phyloP scores from a whole-genome alignment of 2,113 vertebrate species.

The Prietella phreatophila region DNA sequence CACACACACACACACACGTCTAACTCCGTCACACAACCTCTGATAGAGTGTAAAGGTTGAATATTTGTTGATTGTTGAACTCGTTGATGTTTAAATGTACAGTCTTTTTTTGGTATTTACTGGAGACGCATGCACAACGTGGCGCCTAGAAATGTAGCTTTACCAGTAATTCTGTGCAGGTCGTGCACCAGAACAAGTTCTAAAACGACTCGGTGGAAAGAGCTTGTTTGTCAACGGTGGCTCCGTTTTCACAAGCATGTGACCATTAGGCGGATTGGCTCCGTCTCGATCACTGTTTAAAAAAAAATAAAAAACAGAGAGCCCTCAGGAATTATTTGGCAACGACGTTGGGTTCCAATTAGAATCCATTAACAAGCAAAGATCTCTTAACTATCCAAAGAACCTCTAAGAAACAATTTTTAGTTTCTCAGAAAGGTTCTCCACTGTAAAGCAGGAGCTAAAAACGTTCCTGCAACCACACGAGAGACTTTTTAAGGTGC shows the following conservation, averaged over 20 bases:
- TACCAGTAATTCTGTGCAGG: not conserved
- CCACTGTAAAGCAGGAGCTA: not conserved
- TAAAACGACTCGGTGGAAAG: not conserved
- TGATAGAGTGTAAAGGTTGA: not conserved
- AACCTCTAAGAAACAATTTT: not conserved
- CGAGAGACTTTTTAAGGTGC: not conserved
- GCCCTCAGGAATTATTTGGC: slow-evolving; percentile 1
- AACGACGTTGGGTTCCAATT: not conserved
- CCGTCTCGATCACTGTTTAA: not conserved
- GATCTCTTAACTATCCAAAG: not conserved
- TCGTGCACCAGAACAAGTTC: not conserved
- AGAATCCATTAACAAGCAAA: not conserved
- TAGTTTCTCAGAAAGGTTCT: not conserved
- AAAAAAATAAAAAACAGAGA: not conserved
- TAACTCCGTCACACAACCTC: not conserved
- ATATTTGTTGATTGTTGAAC: not conserved
- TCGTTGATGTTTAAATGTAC: not conserved
- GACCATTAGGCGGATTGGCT: not conserved
- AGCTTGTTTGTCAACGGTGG: not conserved
- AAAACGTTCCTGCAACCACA: not conserved
- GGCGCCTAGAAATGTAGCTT: not conserved
- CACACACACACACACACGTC: no score
- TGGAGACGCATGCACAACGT: not conserved
- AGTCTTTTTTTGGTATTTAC: not conserved
- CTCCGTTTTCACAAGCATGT: not conserved